Evolutionary conservation across 2,888 invertebrate genomes (phyloP), one percentile per base, ranked within the genome.

Genomic region (Galerucella pusilla): DNA sequence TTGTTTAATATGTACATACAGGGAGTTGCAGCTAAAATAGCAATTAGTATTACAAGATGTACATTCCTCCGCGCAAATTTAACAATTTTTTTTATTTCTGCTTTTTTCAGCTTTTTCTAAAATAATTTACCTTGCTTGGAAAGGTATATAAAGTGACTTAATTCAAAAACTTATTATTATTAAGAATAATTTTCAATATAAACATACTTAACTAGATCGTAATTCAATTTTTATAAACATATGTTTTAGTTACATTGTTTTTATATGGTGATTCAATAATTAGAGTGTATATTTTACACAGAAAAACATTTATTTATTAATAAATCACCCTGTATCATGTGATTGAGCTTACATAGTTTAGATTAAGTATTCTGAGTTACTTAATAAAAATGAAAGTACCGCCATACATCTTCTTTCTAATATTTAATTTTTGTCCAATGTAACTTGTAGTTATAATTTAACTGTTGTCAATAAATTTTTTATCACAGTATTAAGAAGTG

Each of bases 341-440:
- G 79, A 79, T 79, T 80, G 80, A 77, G 80, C 80, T 80, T 80
- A n/a, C n/a, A 79, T 78, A 80, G 78, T 75, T 72, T 78, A 78
- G 79, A 77, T 67, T 75, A 78, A 76, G 76, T 71, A 68, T 75
- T 65, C 54, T 78, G 76, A 63, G 66, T 74, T 73, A 72, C 72
- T 67, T 72, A 75, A 71, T 69, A 69, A 69, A 68, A 25, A 60
- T 9, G 14, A 28, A 42, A 14, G 11, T 35, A 57, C 67, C 66
- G 72, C 72, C 68, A 73, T 71, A 72, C 20, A 9, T 63, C 28
- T 64, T 64, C 12, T 35, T 35, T 28, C 20, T 20, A 16, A 20
- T 57, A 16, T 35, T 42, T 63, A 35, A 63, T 63, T 42, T 28
- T 16, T 63, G 63, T 35, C 35, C n/a, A 63, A n/a, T n/a, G 12